Conservation (phyloP, 2,113 vertebrate species). For the Cromileptes altivelis region DNA sequence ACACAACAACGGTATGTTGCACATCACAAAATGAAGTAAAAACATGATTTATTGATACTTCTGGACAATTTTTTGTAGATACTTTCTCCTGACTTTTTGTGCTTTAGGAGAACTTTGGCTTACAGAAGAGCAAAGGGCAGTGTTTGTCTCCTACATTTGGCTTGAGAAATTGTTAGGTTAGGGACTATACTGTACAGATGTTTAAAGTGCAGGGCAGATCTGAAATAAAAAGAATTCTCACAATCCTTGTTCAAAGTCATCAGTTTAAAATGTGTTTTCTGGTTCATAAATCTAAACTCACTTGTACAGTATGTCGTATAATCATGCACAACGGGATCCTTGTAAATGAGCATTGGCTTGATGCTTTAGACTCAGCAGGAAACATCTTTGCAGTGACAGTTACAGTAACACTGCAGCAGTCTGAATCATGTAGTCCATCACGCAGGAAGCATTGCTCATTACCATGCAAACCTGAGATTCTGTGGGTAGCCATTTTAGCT, state of each 20-base stretch:
- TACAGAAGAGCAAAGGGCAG: background rate
- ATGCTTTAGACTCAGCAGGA: slow-evolving; percentile 5
- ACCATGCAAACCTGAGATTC: slow-evolving; percentile 62
- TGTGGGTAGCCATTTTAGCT: slow-evolving; percentile 64
- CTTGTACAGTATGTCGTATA: background rate
- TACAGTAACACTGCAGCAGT: slow-evolving; percentile 14
- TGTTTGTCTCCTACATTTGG: background rate
- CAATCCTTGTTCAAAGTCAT: background rate
- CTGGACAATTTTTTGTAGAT: background rate
- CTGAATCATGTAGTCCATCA: slow-evolving; percentile 15
- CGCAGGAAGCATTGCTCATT: slow-evolving; percentile 53
- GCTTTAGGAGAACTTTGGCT: background rate
- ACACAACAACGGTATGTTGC: slow-evolving; percentile 65
- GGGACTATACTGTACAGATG: background rate
- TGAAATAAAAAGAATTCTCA: background rate
- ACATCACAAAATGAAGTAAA: slow-evolving; percentile 4
- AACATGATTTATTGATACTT: background rate
- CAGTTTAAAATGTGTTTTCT: background rate
- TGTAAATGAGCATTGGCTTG: background rate
- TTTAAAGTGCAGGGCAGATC: background rate
- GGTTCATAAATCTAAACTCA: background rate
- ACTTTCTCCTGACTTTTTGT: background rate
- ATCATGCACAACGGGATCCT: background rate
- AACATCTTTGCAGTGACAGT: slow-evolving; percentile 28
- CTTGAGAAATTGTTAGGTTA: too few relatives aligned